Evolutionary conservation across 2,113 vertebrate species (phyloP).

Genomic region (Rhinopithecus roxellana): DNA sequence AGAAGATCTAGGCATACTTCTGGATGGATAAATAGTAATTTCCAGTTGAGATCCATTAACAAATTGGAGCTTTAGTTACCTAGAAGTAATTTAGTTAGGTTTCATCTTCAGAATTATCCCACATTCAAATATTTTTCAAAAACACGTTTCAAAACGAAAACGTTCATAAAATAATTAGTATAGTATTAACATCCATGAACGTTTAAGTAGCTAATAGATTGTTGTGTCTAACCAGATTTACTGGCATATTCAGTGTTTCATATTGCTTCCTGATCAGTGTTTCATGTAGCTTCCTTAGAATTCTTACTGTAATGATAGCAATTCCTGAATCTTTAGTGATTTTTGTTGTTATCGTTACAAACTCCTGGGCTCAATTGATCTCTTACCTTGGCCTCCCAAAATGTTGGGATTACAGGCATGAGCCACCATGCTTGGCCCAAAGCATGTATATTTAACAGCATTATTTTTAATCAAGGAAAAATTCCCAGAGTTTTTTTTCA

Average conservation of each 20-base stretch:
- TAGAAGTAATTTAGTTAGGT: neutral
- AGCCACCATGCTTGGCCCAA: neutral
- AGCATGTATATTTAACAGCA: neutral
- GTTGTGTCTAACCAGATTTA: neutral
- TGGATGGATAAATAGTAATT: neutral
- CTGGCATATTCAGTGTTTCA: neutral
- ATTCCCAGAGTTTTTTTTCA: neutral
- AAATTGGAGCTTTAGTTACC: neutral
- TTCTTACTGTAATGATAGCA: neutral
- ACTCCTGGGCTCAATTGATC: too few relatives aligned
- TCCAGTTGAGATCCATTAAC: neutral
- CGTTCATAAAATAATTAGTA: neutral
- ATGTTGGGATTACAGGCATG: too few relatives aligned
- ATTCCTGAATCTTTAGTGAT: neutral
- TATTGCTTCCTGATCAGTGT: neutral
- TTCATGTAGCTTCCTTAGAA: neutral
- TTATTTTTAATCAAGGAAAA: neutral
- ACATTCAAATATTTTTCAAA: constrained; percentile 4
- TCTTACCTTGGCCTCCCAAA: too few relatives aligned
- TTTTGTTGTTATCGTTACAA: neutral
- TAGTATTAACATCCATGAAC: neutral
- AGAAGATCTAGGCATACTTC: neutral
- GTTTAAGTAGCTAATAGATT: neutral
- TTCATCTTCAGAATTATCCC: neutral
- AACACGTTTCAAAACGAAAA: constrained; percentile 22